phyloP scores from a whole-genome alignment of 1,140 invertebrate genomes.

The Catajapyx aquilonaris region DNA sequence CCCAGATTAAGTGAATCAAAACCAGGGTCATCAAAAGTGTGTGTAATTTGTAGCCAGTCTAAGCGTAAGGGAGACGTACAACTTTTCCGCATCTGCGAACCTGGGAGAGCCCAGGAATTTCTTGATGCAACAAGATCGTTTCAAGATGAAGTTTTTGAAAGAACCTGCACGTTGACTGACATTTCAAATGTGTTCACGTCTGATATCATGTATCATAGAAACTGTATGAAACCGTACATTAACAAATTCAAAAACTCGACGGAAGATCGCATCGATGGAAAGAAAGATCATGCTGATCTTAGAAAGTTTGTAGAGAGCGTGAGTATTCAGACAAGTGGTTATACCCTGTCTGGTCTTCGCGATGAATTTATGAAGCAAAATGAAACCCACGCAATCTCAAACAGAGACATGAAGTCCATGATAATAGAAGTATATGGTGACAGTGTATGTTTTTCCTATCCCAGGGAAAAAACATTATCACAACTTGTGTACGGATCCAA shows the following conservation, averaged over 20 bases:
- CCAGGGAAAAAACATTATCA: constrained; percentile 2
- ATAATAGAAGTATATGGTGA: not conserved
- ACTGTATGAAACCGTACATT: constrained; percentile 1
- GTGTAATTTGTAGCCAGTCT: not conserved
- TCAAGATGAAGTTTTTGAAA: not conserved
- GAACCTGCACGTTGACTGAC: not conserved
- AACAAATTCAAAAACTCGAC: constrained; percentile 1
- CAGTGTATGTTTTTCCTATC: not conserved
- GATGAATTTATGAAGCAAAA: constrained; percentile 1
- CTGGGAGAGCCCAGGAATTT: constrained; percentile 1
- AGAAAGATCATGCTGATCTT: not conserved
- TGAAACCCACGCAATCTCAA: not conserved
- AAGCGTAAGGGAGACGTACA: not conserved
- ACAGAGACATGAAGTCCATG: constrained; percentile 1
- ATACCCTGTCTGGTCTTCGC: constrained; percentile 1
- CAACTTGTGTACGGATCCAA: constrained; percentile 1
- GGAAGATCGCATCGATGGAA: not conserved
- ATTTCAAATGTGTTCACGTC: constrained; percentile 1
- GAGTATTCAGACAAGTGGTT: not conserved
- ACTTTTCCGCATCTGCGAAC: constrained; percentile 1
- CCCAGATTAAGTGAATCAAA: constrained; percentile 1
- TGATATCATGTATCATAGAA: constrained; percentile 1
- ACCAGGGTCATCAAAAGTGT: constrained; percentile 1
- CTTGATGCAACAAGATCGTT: not conserved
- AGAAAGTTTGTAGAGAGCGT: not conserved